Evolutionary conservation across 2,797 vertebrate species (phyloP).

Genomic region (Pteropus rufus): DNA sequence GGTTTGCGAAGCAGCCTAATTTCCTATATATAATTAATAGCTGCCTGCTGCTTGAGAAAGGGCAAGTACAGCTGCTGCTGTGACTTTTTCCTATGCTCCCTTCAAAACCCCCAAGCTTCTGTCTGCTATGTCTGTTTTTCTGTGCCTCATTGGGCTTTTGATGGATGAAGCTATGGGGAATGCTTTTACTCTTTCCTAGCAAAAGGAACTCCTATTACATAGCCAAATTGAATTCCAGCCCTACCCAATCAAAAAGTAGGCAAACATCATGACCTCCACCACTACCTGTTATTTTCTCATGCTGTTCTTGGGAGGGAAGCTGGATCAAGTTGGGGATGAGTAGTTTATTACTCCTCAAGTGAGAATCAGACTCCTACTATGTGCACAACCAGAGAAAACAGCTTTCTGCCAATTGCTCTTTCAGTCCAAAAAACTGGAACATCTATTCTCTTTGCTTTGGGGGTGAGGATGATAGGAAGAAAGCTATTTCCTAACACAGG

Average conservation of each 20-base stretch:
- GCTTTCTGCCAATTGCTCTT: neutral
- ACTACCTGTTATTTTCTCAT: slow-evolving; percentile 41
- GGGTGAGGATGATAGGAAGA: neutral
- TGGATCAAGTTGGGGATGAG: neutral
- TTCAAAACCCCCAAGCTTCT: neutral
- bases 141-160: neutral
- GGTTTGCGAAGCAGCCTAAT: neutral
- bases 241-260: slow-evolving; percentile 8
- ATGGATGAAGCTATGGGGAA: neutral
- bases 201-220: slow-evolving; percentile 17
- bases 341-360: neutral
- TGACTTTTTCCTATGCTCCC: slow-evolving; percentile 30
- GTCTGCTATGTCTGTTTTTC: neutral
- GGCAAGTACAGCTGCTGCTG: neutral
- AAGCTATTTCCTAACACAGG: slow-evolving; percentile 44
- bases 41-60: slow-evolving; percentile 22
- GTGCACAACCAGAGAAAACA: neutral
- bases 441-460: slow-evolving; percentile 53
- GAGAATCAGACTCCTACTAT: neutral
- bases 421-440: neutral
- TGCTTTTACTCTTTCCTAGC: neutral
- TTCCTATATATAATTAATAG: slow-evolving; percentile 49
- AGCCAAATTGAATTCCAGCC: slow-evolving; percentile 23
- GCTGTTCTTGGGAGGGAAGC: slow-evolving; percentile 17
- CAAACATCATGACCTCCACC: neutral